These are phyloP conservation scores for Lophius americanus DNA, from an alignment of 2,797 vertebrate species.

Conservation along the genomic window DNA sequence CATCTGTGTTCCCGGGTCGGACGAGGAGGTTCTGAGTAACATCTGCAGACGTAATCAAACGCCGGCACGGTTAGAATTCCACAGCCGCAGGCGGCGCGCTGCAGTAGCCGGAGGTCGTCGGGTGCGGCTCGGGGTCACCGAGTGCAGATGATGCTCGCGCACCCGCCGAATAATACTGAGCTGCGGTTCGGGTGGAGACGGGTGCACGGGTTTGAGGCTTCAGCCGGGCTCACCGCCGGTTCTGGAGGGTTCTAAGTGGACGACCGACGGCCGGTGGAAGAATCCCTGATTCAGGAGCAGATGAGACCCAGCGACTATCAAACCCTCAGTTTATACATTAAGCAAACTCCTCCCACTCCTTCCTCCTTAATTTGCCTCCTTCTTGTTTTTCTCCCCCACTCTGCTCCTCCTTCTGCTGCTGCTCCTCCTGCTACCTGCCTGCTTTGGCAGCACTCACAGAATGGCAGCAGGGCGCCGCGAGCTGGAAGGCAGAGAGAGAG, in stretches of 20 bases:
- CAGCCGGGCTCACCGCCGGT: slow-evolving; percentile 8
- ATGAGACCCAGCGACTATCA: slow-evolving; percentile 7
- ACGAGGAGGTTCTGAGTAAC: slow-evolving; percentile 68
- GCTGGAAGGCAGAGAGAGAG: slow-evolving; percentile 72
- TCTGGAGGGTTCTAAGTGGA: slow-evolving; percentile 8
- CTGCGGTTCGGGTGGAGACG: slow-evolving; percentile 50
- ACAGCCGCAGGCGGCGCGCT: slow-evolving; percentile 41
- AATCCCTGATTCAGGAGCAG: too few relatives aligned
- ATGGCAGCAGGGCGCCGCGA: slow-evolving; percentile 69
- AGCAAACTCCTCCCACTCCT: slow-evolving; percentile 26
- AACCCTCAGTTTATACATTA: slow-evolving; percentile 42
- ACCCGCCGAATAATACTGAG: slow-evolving; percentile 20
- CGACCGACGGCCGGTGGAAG: not conserved
- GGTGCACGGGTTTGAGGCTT: slow-evolving; percentile 46
- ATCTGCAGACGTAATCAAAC: slow-evolving; percentile 76
- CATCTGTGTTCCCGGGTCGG: slow-evolving; percentile 48
- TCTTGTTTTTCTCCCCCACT: slow-evolving; percentile 53
- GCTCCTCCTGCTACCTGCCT: slow-evolving; percentile 73
- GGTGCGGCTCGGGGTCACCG: slow-evolving; percentile 55
- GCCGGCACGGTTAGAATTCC: slow-evolving; percentile 59
- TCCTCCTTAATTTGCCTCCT: slow-evolving; percentile 53
- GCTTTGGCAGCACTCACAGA: slow-evolving; percentile 77
- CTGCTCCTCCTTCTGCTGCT: slow-evolving; percentile 59
- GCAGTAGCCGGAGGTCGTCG: slow-evolving; percentile 37
- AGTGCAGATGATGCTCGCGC: slow-evolving; percentile 45